Evolutionary conservation across 2,113 vertebrate species (phyloP).

Genomic region (Chinchilla lanigera): DNA sequence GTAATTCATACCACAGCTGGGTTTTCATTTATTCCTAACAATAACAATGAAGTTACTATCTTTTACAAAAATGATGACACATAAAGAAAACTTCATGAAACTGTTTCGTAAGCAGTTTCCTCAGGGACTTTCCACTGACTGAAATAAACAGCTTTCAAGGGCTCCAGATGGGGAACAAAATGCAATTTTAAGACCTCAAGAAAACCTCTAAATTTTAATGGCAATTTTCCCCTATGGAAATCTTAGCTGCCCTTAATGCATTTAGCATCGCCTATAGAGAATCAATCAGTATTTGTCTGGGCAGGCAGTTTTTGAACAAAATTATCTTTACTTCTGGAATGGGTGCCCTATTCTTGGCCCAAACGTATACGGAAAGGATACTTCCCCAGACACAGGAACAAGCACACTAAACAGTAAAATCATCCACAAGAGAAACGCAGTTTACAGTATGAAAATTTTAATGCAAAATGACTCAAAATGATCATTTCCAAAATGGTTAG

Average conservation of each 20-base stretch:
- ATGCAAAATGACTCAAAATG: conserved; percentile 30
- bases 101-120: conserved; percentile 50
- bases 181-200: conserved; percentile 45
- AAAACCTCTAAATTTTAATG: conserved; percentile 55
- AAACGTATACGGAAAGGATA: neutral
- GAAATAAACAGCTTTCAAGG: conserved; percentile 60
- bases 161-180: neutral
- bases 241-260: neutral
- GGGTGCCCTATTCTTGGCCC: neutral
- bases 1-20: conserved; percentile 18
- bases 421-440: neutral
- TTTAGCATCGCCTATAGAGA: conserved; percentile 9
- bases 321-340: conserved; percentile 53
- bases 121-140: conserved; percentile 28
- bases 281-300: neutral
- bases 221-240: conserved; percentile 16
- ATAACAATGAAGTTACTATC: conserved; percentile 48
- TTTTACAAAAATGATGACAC: conserved; percentile 44
- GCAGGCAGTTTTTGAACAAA: conserved; percentile 12
- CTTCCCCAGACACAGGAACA: conserved; percentile 1
- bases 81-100: conserved; percentile 24
- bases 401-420: conserved; percentile 15
- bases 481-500: neutral
- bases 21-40: conserved; percentile 57
- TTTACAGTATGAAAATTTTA: neutral